Evolutionary conservation across 2,797 vertebrate species (phyloP).

Genomic region (Eidolon dupreanum): DNA sequence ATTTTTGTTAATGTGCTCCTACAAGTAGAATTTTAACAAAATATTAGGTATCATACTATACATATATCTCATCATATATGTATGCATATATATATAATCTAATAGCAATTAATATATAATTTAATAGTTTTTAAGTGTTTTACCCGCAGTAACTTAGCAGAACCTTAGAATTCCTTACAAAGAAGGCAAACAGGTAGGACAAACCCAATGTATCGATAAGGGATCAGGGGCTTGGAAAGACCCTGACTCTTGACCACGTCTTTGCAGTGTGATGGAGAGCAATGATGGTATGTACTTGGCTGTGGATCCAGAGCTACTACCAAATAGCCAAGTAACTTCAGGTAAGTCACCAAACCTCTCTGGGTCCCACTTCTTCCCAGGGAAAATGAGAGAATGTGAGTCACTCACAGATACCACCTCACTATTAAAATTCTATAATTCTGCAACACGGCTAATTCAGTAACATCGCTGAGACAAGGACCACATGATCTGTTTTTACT

Average conservation of each 20-base stretch:
- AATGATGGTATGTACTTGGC: background rate
- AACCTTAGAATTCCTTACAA: background rate
- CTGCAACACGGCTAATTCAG: background rate
- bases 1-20: background rate
- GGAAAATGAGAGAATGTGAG: background rate
- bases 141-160: background rate
- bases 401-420: background rate
- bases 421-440: background rate
- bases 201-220: background rate
- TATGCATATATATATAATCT: background rate
- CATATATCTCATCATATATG: background rate
- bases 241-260: background rate
- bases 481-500: background rate
- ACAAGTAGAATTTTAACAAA: slow-evolving; percentile 42
- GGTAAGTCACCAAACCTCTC: background rate
- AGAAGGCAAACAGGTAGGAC: background rate
- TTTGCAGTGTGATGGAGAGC: background rate
- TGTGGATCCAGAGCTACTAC: background rate
- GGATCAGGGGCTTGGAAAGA: background rate
- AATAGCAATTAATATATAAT: background rate
- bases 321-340: background rate
- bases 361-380: background rate
- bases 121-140: background rate
- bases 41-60: background rate
- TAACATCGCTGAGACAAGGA: background rate